phyloP scores from a whole-genome alignment of 2,113 vertebrate genomes.

The Poicephalus gulielmi region DNA sequence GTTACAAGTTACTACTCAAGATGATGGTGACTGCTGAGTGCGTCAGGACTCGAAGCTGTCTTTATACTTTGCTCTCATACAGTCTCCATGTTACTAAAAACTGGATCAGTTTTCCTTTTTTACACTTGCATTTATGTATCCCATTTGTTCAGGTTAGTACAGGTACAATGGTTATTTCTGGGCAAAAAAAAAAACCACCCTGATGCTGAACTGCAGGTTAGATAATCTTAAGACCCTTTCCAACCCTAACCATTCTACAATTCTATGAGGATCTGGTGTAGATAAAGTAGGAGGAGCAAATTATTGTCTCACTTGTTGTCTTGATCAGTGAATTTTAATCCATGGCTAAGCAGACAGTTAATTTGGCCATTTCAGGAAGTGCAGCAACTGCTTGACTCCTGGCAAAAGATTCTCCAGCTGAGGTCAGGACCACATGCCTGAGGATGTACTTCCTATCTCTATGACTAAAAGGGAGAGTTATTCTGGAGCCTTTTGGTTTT shows the following conservation, averaged over 20 bases:
- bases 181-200: not conserved
- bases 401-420: not conserved
- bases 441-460: not conserved
- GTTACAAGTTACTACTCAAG: not conserved
- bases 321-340: slow-evolving; percentile 41
- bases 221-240: not conserved
- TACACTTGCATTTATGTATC: not conserved
- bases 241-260: not conserved
- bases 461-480: not conserved
- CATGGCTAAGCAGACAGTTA: slow-evolving; percentile 22
- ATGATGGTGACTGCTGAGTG: not conserved
- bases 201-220: not conserved
- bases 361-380: not conserved
- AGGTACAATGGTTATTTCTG: not conserved
- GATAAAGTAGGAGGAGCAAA: not conserved
- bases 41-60: not conserved
- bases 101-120: not conserved
- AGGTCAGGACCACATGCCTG: not conserved
- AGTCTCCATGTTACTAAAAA: not conserved
- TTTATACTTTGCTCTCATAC: not conserved
- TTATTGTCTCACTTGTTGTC: not conserved
- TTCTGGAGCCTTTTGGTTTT: not conserved
- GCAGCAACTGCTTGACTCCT: not conserved
- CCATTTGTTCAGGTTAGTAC: not conserved
- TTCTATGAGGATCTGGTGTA: not conserved